Evolutionary conservation across 2,797 vertebrate species (phyloP).

Genomic region (Pseudochirops cupreus): DNA sequence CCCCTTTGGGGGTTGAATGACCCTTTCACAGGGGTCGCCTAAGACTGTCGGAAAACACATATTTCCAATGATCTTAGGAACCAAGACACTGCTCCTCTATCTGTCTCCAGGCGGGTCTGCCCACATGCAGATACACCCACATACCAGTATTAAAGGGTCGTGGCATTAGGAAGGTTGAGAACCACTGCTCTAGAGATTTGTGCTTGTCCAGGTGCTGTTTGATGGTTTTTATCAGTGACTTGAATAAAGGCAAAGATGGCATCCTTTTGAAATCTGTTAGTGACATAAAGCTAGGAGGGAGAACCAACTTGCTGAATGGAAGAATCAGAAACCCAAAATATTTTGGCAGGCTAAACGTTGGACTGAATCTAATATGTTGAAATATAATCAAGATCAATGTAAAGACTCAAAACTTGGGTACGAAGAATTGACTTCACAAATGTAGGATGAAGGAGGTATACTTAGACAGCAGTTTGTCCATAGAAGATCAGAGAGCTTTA

Average conservation of each 20-base stretch:
- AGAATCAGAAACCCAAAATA: neutral
- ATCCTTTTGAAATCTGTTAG: neutral
- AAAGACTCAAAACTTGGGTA: neutral
- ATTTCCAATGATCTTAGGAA: too few relatives aligned
- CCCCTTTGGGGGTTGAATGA: too few relatives aligned
- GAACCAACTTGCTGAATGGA: neutral
- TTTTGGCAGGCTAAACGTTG: neutral
- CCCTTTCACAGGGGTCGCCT: too few relatives aligned
- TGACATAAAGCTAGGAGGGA: neutral
- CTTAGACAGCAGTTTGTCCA: neutral
- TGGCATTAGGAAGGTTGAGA: too few relatives aligned
- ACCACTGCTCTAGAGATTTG: neutral
- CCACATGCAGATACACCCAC: too few relatives aligned
- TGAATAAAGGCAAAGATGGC: neutral
- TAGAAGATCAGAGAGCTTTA: neutral
- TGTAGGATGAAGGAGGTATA: neutral
- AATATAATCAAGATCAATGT: neutral
- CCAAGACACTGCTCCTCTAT: too few relatives aligned
- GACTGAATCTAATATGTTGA: neutral
- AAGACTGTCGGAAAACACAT: too few relatives aligned
- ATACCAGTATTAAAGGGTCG: too few relatives aligned
- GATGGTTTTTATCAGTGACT: neutral
- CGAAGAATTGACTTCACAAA: neutral
- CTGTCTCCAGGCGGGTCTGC: too few relatives aligned
- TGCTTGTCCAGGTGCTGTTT: neutral